Conservation (phyloP, 1,140 invertebrate species). For the Ditylenchus dipsaci region DNA sequence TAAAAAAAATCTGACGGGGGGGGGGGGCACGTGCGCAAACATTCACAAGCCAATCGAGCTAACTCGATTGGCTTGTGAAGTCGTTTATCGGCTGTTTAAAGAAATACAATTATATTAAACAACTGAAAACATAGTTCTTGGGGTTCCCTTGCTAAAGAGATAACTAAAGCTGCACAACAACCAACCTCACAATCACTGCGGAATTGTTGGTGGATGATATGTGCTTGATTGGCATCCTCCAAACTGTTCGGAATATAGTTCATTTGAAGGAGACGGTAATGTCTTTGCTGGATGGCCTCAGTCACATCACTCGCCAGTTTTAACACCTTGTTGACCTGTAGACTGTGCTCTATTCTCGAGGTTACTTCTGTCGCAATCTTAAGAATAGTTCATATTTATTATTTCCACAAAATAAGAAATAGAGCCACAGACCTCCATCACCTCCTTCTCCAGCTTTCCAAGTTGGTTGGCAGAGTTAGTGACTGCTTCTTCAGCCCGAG, state of each 20-base stretch:
- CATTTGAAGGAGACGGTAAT: slow-evolving; percentile 13
- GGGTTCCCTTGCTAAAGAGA: too few species aligned
- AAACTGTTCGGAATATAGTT: slow-evolving; percentile 15
- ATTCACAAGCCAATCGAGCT: too few species aligned
- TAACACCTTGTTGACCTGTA: slow-evolving; percentile 13
- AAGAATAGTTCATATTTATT: not conserved
- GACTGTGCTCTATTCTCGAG: slow-evolving; percentile 18
- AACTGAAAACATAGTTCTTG: too few species aligned
- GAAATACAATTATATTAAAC: too few species aligned
- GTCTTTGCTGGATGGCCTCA: slow-evolving; percentile 9
- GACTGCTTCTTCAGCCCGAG: slow-evolving; percentile 5
- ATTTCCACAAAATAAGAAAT: not conserved
- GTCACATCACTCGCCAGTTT: slow-evolving; percentile 24
- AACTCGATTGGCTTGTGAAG: too few species aligned
- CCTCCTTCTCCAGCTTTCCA: slow-evolving; percentile 17
- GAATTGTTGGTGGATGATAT: slow-evolving; percentile 15
- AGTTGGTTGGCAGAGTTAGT: slow-evolving; percentile 12
- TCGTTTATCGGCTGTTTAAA: too few species aligned
- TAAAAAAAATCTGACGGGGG: too few species aligned
- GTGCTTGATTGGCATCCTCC: slow-evolving; percentile 10
- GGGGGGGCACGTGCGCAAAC: too few species aligned
- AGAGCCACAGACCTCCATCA: slow-evolving; percentile 12
- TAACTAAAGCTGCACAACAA: too few species aligned
- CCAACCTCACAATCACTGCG: slow-evolving; percentile 16
- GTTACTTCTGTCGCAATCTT: slow-evolving; percentile 27